These are phyloP conservation scores for Temnothorax rugatulus DNA, from an alignment of 2,888 invertebrate species.

Conservation along the genomic window DNA sequence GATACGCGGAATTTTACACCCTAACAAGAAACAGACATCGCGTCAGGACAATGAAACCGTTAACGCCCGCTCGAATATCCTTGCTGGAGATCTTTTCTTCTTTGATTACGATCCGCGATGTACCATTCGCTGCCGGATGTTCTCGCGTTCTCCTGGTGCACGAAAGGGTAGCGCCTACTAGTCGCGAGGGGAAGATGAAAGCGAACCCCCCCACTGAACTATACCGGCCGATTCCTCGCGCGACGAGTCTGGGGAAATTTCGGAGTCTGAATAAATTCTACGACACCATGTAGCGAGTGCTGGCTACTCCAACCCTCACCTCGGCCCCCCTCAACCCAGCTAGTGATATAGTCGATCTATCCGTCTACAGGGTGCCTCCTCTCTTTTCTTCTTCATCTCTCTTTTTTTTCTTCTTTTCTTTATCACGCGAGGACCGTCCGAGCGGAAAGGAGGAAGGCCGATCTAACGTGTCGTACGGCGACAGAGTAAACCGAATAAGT, in stretches of 20 bases:
- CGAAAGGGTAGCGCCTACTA: background rate
- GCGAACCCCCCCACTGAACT: background rate
- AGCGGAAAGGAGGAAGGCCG: constrained; percentile 36
- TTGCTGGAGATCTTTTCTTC: background rate
- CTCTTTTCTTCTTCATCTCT: background rate
- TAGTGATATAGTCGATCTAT: constrained; percentile 75
- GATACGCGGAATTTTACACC: background rate
- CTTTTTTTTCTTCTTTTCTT: background rate
- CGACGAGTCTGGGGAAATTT: constrained; percentile 72
- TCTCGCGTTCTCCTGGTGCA: background rate
- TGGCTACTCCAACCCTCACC: constrained; percentile 84
- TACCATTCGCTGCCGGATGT: too few relatives aligned
- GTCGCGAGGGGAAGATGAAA: background rate
- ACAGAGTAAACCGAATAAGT: constrained; percentile 4
- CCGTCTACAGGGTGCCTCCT: constrained; percentile 69
- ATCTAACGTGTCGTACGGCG: constrained; percentile 17
- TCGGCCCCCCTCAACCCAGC: constrained; percentile 85
- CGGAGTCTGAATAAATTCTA: constrained; percentile 77
- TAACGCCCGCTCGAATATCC: background rate
- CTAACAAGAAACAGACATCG: background rate
- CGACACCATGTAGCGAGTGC: constrained; percentile 82
- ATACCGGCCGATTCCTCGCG: constrained; percentile 15
- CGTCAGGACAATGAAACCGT: background rate
- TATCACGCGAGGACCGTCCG: constrained; percentile 33
- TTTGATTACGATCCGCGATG: background rate